Evolutionary conservation across 2,113 vertebrate genomes (phyloP).

Genomic region (Eulemur rufifrons): DNA sequence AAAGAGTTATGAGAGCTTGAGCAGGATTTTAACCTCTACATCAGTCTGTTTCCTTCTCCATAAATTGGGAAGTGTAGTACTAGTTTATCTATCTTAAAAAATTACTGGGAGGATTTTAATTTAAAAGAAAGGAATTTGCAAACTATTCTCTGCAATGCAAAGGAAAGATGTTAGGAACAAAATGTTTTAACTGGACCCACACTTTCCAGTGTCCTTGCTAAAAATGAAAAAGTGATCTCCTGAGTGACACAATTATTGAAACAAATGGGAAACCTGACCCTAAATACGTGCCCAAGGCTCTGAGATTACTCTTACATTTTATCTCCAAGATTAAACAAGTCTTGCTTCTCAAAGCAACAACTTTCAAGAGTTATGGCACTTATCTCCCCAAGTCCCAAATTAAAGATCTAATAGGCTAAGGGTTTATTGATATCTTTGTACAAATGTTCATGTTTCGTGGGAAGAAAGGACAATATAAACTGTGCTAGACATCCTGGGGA

Average conservation of each 20-base stretch:
- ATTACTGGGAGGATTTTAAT: background rate
- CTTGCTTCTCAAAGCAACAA: constrained; percentile 38
- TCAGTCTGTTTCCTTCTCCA: background rate
- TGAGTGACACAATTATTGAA: constrained; percentile 23
- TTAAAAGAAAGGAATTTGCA: constrained; percentile 42
- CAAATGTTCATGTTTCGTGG: constrained; percentile 37
- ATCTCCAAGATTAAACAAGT: constrained; percentile 51
- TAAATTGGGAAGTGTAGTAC: background rate
- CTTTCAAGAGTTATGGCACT: background rate
- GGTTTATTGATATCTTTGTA: constrained; percentile 36
- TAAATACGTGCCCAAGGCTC: background rate
- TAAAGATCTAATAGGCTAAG: constrained; percentile 43
- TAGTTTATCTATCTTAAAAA: constrained; percentile 7
- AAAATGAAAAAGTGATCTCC: background rate
- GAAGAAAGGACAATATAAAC: background rate
- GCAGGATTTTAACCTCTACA: background rate
- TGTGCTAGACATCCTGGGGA: background rate
- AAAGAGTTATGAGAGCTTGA: background rate
- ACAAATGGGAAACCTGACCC: constrained; percentile 9
- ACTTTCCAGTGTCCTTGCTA: background rate
- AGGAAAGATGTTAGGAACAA: background rate
- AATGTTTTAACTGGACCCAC: background rate
- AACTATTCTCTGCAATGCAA: background rate
- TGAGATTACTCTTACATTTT: background rate
- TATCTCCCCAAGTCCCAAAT: background rate